These are phyloP conservation scores for Astreopora myriophthalma DNA, from an alignment of 64 coral and sea anemone genomes.

Conservation along the genomic window DNA sequence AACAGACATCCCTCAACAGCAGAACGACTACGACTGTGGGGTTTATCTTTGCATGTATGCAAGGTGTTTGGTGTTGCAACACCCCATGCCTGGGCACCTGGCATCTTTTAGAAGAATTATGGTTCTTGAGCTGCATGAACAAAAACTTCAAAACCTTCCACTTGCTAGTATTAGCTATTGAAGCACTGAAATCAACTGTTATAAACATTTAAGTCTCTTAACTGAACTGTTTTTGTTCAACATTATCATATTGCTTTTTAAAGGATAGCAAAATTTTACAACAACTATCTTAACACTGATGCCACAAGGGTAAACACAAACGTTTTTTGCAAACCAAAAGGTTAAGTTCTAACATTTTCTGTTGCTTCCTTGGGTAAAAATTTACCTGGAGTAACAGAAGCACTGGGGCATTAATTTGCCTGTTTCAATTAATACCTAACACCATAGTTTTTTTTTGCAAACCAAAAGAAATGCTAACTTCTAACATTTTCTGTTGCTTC, in stretches of 20 bases:
- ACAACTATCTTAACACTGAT: no score
- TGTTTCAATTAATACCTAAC: not conserved
- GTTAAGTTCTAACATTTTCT: not conserved
- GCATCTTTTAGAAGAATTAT: not conserved
- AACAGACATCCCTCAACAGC: slow-evolving; percentile 56
- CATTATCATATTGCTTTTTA: no score
- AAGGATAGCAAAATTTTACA: no score
- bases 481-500: no score
- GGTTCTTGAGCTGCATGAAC: not conserved
- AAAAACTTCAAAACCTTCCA: not conserved
- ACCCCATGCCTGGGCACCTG: not conserved
- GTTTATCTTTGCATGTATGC: slow-evolving; percentile 37
- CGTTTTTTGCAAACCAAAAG: not conserved
- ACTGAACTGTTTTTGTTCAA: no score
- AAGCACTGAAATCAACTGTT: no score
- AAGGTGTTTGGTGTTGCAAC: slow-evolving; percentile 23
- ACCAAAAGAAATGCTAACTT: no score
- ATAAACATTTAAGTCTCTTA: no score
- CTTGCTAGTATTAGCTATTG: no score
- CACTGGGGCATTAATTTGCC: not conserved
- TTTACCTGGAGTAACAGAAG: not conserved
- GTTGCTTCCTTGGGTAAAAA: not conserved
- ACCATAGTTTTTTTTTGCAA: no score
- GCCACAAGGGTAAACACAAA: not conserved
- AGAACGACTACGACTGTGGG: slow-evolving; percentile 50